Conservation (phyloP, 2,888 invertebrate genomes). For the Harpagoxenus sublaevis region DNA sequence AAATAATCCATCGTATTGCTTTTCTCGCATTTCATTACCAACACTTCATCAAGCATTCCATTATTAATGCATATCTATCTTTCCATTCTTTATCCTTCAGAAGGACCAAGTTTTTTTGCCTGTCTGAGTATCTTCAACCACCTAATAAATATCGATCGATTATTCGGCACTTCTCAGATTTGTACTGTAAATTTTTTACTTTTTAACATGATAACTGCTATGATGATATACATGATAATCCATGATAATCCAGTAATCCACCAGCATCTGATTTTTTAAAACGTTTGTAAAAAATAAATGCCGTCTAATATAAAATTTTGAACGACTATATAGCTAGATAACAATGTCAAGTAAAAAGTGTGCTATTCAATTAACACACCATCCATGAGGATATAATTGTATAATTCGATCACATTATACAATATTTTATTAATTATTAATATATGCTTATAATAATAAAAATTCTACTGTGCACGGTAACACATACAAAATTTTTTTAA, state of each 20-base stretch:
- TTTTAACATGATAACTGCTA: not conserved
- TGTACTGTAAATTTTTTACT: not conserved
- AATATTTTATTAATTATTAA: not conserved
- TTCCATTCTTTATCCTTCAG: not conserved
- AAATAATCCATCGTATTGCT: not conserved
- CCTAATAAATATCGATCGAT: not conserved
- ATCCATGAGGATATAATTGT: not conserved
- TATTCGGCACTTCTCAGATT: not conserved
- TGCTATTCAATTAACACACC: not conserved
- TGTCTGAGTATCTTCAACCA: not conserved
- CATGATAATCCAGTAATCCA: too few species aligned
- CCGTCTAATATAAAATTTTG: not conserved
- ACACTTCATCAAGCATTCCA: not conserved
- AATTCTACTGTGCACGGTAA: not conserved
- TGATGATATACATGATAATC: not conserved
- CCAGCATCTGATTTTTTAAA: not conserved
- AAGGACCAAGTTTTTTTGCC: not conserved
- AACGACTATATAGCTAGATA: not conserved
- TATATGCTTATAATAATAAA: not conserved
- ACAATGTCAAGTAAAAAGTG: not conserved
- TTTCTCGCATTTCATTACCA: not conserved
- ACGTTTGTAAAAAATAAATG: not conserved
- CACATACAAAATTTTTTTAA: not conserved
- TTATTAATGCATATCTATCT: not conserved
- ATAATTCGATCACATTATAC: not conserved